Evolutionary conservation across 2,888 invertebrate genomes (phyloP).

Genomic region (Callyntrura sp.): DNA sequence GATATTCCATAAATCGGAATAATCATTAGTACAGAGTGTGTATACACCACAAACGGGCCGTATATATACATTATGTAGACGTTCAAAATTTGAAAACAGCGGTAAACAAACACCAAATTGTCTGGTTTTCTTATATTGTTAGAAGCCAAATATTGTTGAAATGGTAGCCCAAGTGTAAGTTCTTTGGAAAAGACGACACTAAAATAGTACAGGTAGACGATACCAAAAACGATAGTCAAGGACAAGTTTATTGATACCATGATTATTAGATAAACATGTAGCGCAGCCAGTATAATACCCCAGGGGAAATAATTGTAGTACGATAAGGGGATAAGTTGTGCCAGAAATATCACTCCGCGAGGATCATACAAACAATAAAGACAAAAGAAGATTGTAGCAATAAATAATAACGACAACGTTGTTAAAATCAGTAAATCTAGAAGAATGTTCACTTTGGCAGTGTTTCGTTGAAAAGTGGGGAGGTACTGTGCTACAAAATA

Average conservation of each 20-base stretch:
- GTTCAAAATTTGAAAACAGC: constrained; percentile 6
- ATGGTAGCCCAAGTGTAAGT: neutral
- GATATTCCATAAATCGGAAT: neutral
- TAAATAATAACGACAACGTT: too few species aligned
- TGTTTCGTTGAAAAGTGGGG: too few species aligned
- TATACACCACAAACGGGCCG: neutral
- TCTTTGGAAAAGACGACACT: neutral
- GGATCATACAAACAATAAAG: neutral
- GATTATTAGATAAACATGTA: neutral
- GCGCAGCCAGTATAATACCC: neutral
- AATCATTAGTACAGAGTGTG: neutral
- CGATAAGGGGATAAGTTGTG: neutral
- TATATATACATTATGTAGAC: neutral
- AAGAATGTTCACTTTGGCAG: too few species aligned
- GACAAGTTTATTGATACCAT: neutral
- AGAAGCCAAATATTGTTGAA: neutral
- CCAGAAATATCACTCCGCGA: neutral
- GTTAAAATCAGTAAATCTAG: too few species aligned
- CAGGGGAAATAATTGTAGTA: neutral
- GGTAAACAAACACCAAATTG: neutral
- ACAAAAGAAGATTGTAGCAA: too few species aligned
- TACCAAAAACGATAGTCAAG: neutral
- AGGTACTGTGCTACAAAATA: too few species aligned
- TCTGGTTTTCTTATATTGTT: neutral
- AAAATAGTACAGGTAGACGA: neutral